A percentile compares a stretch with the other conserved stretches of the same genome.
These are phyloP conservation scores for Vidua macroura DNA, from an alignment of 2,113 vertebrate species.

Conservation along the genomic window DNA sequence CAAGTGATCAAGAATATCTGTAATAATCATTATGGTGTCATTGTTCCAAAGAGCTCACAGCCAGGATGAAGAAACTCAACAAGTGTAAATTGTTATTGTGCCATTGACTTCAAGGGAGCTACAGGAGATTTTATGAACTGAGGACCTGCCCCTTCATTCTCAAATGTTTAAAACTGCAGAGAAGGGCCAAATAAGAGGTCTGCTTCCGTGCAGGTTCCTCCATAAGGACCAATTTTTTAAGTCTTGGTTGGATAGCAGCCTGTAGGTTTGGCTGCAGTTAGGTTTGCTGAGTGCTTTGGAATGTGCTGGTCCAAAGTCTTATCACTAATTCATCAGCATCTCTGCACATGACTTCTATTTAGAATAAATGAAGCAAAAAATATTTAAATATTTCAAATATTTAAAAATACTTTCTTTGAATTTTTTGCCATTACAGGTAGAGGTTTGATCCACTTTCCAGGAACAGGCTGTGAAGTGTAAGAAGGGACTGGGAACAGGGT, in stretches of 20 bases:
- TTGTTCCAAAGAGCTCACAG: constrained; percentile 59
- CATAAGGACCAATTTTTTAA: constrained; percentile 35
- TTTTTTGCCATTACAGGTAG: background rate
- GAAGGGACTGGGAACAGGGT: background rate
- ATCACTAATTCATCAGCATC: background rate
- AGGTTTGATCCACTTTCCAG: background rate
- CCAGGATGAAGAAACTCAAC: constrained; percentile 54
- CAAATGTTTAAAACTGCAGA: constrained; percentile 2
- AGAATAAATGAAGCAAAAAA: background rate
- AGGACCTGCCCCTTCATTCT: constrained; percentile 24
- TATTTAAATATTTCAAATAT: background rate
- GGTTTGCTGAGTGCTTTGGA: background rate
- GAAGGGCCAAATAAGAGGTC: constrained; percentile 16
- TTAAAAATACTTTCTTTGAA: background rate
- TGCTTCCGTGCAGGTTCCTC: constrained; percentile 16
- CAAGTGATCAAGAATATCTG: constrained; percentile 49
- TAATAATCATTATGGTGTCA: constrained; percentile 41
- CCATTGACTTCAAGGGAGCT: constrained; percentile 58
- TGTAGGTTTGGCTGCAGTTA: background rate
- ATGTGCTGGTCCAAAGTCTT: background rate
- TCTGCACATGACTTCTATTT: background rate
- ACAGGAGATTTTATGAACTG: constrained; percentile 49
- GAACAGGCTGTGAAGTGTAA: background rate
- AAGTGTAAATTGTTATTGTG: constrained; percentile 59
- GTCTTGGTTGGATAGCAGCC: background rate